Evolutionary conservation across 1,140 invertebrate species (phyloP).

Genomic region (Halictus rubicundus): DNA sequence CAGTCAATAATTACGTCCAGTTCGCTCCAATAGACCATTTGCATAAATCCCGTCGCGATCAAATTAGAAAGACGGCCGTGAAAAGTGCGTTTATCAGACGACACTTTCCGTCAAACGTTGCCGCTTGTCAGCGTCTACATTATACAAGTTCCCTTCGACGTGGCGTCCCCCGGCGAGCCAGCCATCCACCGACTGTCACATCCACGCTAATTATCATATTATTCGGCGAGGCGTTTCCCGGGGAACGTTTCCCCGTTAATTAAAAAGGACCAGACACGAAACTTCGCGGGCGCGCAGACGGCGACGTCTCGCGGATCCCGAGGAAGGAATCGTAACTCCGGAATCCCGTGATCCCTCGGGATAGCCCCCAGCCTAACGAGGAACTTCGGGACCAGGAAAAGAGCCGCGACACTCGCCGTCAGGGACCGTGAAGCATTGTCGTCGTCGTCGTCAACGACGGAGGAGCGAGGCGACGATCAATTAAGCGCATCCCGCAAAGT

Average conservation of each 20-base stretch:
- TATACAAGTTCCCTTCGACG: not conserved
- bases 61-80: no score
- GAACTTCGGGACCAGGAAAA: conserved; percentile 6
- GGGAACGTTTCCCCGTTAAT: not conserved
- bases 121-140: not conserved
- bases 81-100: no score
- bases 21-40: no score
- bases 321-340: not conserved
- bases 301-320: not conserved
- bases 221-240: not conserved
- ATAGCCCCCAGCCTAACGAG: not conserved
- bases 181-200: not conserved
- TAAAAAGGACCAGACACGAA: conserved; percentile 20
- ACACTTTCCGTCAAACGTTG: no score
- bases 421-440: conserved; percentile 36
- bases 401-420: conserved; percentile 34
- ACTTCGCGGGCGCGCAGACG: no score
- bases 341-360: not conserved
- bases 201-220: not conserved
- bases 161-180: not conserved
- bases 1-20: no score
- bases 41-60: no score
- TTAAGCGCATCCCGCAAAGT: conserved; percentile 72
- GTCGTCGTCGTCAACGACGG: conserved; percentile 5
- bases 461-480: conserved; percentile 63